A percentile compares a stretch with the other conserved stretches of the same genome.
Evolutionary conservation across 2,797 vertebrate species (phyloP).

Genomic region (Anas capensis): DNA sequence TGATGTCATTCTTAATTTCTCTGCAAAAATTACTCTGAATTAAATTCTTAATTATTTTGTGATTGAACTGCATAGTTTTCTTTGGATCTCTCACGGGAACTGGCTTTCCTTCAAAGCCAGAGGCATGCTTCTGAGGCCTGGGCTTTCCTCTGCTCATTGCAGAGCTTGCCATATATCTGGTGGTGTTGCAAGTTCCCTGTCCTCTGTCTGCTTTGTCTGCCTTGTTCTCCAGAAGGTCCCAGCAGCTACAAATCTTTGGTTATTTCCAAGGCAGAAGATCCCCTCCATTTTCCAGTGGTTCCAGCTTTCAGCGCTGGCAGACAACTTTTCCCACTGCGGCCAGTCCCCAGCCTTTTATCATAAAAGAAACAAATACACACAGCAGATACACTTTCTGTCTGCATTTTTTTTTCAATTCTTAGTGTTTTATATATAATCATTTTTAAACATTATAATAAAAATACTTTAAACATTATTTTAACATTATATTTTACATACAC

Average conservation of each 20-base stretch:
- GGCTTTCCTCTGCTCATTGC: neutral
- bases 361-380: neutral
- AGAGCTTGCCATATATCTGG: neutral
- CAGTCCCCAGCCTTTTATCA: neutral
- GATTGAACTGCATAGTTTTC: accelerated
- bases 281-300: accelerated
- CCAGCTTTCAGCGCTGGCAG: neutral
- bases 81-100: neutral
- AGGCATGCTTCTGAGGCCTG: neutral
- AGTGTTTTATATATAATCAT: neutral
- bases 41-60: neutral
- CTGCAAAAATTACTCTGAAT: neutral
- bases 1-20: neutral
- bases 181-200: neutral
- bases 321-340: neutral
- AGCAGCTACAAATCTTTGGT: neutral
- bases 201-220: neutral
- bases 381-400: neutral
- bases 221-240: neutral
- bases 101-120: neutral
- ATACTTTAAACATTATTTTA: too few relatives aligned
- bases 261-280: neutral
- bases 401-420: neutral
- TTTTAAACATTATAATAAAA: neutral
- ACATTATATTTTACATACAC: too few relatives aligned